These are phyloP conservation scores for Aurelia aurita DNA, from an alignment of 30 jellyfish, hydroid and myxozoan species.

Conservation along the genomic window DNA sequence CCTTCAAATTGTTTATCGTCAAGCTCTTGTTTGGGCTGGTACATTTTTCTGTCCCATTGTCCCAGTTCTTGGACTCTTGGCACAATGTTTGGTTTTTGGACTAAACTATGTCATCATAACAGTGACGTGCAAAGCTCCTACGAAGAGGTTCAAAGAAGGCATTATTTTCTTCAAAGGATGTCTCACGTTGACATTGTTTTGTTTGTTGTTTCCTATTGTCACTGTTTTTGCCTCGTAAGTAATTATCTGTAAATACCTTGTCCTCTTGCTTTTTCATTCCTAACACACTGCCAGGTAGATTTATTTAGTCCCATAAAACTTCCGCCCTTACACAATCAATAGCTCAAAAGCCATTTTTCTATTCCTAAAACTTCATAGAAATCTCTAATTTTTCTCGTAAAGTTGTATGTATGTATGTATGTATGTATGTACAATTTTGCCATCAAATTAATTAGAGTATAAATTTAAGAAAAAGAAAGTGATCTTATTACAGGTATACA, in stretches of 20 bases:
- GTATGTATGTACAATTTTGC: too few relatives aligned
- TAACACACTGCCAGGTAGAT: too few relatives aligned
- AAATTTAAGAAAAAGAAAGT: too few relatives aligned
- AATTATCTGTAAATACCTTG: not conserved
- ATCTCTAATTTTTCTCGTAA: too few relatives aligned
- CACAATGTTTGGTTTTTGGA: conserved; percentile 7
- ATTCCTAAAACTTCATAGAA: too few relatives aligned
- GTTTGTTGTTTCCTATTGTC: conserved; percentile 11
- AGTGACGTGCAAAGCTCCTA: conserved; percentile 52
- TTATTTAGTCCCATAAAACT: too few relatives aligned
- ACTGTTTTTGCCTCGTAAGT: conserved; percentile 54
- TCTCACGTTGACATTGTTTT: conserved; percentile 12
- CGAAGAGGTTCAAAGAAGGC: conserved; percentile 39
- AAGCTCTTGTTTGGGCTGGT: conserved; percentile 73
- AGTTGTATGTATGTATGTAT: too few relatives aligned
- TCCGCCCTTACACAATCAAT: too few relatives aligned
- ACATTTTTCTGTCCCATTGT: conserved; percentile 74
- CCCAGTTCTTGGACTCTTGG: conserved; percentile 60
- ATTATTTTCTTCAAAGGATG: conserved; percentile 35
- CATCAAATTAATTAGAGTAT: too few relatives aligned
- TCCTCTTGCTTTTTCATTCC: too few relatives aligned
- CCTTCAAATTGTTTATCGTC: conserved; percentile 62
- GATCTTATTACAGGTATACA: too few relatives aligned
- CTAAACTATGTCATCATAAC: conserved; percentile 10
- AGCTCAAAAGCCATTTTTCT: too few relatives aligned